phyloP scores from a whole-genome alignment of 2,797 vertebrate species.

The Dryobates pubescens region DNA sequence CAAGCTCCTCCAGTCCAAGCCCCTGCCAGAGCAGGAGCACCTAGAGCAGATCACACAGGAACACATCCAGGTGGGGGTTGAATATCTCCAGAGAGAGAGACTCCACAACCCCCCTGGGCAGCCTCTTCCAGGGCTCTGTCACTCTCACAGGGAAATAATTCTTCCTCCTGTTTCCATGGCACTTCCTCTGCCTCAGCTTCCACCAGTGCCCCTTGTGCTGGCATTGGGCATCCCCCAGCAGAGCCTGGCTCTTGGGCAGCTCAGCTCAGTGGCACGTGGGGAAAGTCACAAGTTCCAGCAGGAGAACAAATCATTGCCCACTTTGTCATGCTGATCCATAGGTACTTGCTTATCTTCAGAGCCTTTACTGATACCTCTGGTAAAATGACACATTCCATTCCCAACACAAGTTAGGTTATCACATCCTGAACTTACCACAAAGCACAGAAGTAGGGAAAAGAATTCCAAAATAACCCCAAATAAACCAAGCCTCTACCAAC shows the following conservation, averaged over 20 bases:
- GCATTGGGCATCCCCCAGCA: too few species aligned
- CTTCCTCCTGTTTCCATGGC: too few species aligned
- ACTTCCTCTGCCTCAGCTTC: too few species aligned
- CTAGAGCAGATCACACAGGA: too few species aligned
- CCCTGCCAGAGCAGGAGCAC: too few species aligned
- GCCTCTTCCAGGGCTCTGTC: too few species aligned
- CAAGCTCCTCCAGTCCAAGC: too few species aligned
- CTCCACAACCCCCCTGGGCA: too few species aligned
- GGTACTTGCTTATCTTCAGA: slow-evolving; percentile 67
- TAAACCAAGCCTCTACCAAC: slow-evolving; percentile 51
- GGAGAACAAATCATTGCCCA: slow-evolving; percentile 44
- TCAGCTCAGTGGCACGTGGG: neutral
- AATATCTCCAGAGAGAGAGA: too few species aligned
- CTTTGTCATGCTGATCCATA: slow-evolving; percentile 66
- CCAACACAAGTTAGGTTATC: slow-evolving; percentile 51
- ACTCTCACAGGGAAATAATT: too few species aligned
- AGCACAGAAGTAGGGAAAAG: neutral
- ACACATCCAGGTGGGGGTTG: too few species aligned
- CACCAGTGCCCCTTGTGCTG: too few species aligned
- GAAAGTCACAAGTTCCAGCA: slow-evolving; percentile 43
- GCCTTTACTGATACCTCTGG: slow-evolving; percentile 54
- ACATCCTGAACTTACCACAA: slow-evolving; percentile 40
- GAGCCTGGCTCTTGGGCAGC: neutral
- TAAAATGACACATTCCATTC: slow-evolving; percentile 59
- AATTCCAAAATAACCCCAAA: neutral